Base-by-base conservation (phyloP, 2,888 invertebrate species). In the Cephus rjabovi region DNA sequence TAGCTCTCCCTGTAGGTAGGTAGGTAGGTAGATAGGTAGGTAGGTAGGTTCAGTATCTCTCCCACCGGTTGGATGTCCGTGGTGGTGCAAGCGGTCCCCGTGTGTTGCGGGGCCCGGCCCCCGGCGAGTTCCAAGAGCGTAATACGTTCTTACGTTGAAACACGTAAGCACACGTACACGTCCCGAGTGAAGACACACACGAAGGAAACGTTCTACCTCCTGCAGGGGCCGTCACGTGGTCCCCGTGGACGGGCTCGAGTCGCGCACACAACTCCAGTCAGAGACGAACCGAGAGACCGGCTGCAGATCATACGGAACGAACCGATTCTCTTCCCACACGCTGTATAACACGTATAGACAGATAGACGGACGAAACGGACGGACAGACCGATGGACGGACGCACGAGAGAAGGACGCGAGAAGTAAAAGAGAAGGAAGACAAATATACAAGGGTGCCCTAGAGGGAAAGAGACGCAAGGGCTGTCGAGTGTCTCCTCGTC, bases 211-310 rank as follows among this genome's bases (percentile, higher is more conserved):
- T 83, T 86, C 87, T 90, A 89, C 90, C 91, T 91, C 91, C 91
- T 88, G 91, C 91, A 90, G 90, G 90, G 90, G 89, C 89, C 89
- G 90, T 90, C 90, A 88, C 91, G 90, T 89, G 91, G 90, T 88
- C 89, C 88, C 84, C 79, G 79, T 73, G 77, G 77, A 87, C 87
- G 86, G 86, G 87, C 84, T 86, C 85, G 87, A 86, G 83, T 86
- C 40, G 34, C 87, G 87, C 88, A 88, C 87, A 88, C 90, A 87
- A 87, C 86, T 85, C 87, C 89, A 90, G 89, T 90, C 88, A 89
- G 87, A 89, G 87, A 88, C 90, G 86, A 90, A 86, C 88, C 87
- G 88, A 90, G 88, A 86, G 87, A 89, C 89, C 89, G 90, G 87
- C 85, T 86, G 75, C 83, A 83, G 78, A 81, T 80, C 82, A 77